Percentiles rank a stretch among this genome's conserved stretches.
Evolutionary conservation across 2,113 vertebrate species (phyloP).

Genomic region (Platysternon megacephalum): DNA sequence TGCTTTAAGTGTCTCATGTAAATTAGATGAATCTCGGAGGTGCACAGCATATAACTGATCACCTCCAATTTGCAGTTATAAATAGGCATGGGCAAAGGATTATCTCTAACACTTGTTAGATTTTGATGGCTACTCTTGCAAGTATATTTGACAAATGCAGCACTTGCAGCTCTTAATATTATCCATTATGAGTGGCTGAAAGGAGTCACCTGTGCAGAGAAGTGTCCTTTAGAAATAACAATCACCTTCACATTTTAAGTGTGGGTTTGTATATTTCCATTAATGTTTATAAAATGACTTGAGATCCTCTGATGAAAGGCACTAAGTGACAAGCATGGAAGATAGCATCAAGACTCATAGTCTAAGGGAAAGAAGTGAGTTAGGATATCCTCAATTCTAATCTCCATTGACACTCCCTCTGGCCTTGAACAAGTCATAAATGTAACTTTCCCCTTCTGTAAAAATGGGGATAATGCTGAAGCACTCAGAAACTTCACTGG

Average conservation of each 20-base stretch:
- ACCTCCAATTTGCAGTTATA: neutral
- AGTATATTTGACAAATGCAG: rapidly evolving
- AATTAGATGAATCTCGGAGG: neutral
- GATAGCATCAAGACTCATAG: neutral
- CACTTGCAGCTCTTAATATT: rapidly evolving
- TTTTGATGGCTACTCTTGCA: neutral
- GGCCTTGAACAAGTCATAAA: rapidly evolving
- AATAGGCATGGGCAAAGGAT: neutral
- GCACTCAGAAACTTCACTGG: neutral
- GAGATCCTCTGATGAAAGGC: neutral
- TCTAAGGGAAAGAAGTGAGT: neutral
- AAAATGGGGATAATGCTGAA: rapidly evolving
- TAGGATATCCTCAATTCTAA: neutral
- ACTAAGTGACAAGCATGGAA: rapidly evolving
- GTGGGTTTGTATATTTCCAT: neutral
- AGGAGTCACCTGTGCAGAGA: neutral
- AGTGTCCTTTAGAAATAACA: neutral
- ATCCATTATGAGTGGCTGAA: neutral
- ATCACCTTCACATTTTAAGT: neutral
- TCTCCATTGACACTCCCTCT: too few species aligned
- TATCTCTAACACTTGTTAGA: neutral
- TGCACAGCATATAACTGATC: rapidly evolving
- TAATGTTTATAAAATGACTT: neutral
- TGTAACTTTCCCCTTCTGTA: rapidly evolving
- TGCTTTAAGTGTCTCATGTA: neutral